A percentile compares a stretch with the other conserved stretches of the same genome.
These are phyloP conservation scores for Sardinella longiceps DNA, from an alignment of 2,797 vertebrate species.

Conservation along the genomic window DNA sequence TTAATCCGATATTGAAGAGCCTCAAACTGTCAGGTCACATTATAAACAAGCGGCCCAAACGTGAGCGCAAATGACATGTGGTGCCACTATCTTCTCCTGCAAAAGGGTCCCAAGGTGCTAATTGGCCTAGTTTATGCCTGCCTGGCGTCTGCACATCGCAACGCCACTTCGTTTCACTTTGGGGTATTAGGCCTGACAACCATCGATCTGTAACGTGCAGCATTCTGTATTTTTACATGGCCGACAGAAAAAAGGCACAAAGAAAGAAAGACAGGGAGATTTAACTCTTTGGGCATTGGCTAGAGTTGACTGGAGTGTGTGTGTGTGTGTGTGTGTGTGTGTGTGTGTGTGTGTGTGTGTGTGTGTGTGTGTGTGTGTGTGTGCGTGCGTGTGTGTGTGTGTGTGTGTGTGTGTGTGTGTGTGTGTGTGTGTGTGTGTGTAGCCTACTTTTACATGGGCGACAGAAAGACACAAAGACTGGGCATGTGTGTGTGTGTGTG, in stretches of 20 bases:
- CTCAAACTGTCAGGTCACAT: slow-evolving; percentile 83
- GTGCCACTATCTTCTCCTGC: slow-evolving; percentile 73
- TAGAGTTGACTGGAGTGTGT: slow-evolving; percentile 48
- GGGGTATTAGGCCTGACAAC: slow-evolving; percentile 76
- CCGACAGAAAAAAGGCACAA: slow-evolving; percentile 43
- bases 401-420: too few relatives aligned
- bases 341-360: background rate
- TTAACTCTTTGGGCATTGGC: too few relatives aligned
- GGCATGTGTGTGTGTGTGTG: background rate
- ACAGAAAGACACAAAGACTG: background rate
- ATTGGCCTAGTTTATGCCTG: slow-evolving; percentile 81
- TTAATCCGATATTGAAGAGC: slow-evolving; percentile 82
- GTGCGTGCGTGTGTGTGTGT: too few relatives aligned
- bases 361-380: background rate
- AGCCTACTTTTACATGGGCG: too few relatives aligned
- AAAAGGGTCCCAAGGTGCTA: slow-evolving; percentile 81
- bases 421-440: too few relatives aligned
- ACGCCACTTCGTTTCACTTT: slow-evolving; percentile 73
- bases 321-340: slow-evolving; percentile 49
- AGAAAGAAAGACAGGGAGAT: too few relatives aligned
- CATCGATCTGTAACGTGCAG: slow-evolving; percentile 64
- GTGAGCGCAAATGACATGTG: slow-evolving; percentile 73
- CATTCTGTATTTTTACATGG: slow-evolving; percentile 53
- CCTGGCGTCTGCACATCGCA: slow-evolving; percentile 73
- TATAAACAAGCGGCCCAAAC: slow-evolving; percentile 80